Base-by-base conservation (phyloP, 2,888 invertebrate genomes). In the Drosophila prolongata region DNA sequence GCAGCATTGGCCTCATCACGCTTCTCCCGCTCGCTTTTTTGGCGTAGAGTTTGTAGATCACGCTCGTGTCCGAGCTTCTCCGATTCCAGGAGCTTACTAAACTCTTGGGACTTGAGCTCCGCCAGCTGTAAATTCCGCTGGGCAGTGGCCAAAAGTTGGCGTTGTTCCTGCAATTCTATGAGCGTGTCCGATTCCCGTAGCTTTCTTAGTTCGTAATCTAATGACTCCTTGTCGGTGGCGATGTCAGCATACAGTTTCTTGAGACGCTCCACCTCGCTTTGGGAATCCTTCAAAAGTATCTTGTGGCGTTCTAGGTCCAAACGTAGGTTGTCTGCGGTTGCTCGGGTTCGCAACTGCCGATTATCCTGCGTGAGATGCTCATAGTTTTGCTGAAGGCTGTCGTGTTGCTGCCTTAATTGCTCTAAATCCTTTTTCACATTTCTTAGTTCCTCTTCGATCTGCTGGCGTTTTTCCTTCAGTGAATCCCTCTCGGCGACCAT, bases 141-240 rank as follows among this genome's bases (percentile, higher is more conserved):
- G 1, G 95, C 92, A 64, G 93, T 93, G 0, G 94, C 93, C 27
- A 94, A 90, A 76, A 94, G 94, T 38, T 93, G 93, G 49, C 92
- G 94, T 78, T 94, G 92, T 78, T 92, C 93, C 68, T 93, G 93
- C 81, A 94, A 89, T 58, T 93, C 92, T 69, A 93, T 93, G 0
- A 93, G 82, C 8, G 91, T 91, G 10, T 94, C 94, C 47, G 89
- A 92, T 68, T 93, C 93, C 73, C 94, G 93, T 42, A 94, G 77
- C 55, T 94, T 93, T 76, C 93, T 94, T 44, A 95, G 85, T 83
- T 95, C 94, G 72, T 93, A 93, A 27, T 93, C 91, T 5, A 94
- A 91, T n/a, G 93, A 89, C 62, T 95, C 95, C 52, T 95, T 94
- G 6, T 94, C 93, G 71, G 94, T 94, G 71, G 94, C 95, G 3